Conservation (phyloP, 2,888 invertebrate genomes). For the Temnothorax rugatulus region DNA sequence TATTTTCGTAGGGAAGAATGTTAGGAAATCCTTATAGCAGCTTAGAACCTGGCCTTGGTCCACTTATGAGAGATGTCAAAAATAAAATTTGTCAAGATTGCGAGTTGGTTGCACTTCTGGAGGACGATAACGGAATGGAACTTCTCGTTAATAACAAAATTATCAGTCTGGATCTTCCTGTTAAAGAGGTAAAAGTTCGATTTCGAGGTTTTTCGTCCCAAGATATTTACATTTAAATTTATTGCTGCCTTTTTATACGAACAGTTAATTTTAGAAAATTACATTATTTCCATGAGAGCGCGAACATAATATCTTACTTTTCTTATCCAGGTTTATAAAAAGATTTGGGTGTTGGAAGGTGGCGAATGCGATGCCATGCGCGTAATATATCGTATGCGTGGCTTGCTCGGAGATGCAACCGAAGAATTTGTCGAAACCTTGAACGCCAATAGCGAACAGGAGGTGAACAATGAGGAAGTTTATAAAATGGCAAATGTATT, state of each 20-base stretch:
- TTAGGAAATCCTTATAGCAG: constrained; percentile 99
- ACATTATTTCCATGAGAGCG: background rate
- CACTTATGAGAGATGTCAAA: constrained; percentile 99
- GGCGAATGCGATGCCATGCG: constrained; percentile 98
- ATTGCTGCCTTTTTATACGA: background rate
- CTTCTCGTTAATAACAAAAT: constrained; percentile 99
- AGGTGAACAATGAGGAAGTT: constrained; percentile 97
- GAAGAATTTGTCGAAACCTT: constrained; percentile 99
- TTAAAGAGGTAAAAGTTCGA: constrained; percentile 92
- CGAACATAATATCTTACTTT: constrained; percentile 30
- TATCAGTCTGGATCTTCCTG: constrained; percentile 97
- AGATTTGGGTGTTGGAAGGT: constrained; percentile 94
- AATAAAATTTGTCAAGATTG: constrained; percentile 99
- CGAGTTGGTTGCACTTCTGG: constrained; percentile 98
- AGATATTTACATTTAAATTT: background rate
- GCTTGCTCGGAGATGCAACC: constrained; percentile 98
- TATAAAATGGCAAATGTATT: constrained; percentile 96
- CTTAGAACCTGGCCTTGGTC: constrained; percentile 97
- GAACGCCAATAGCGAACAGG: constrained; percentile 93
- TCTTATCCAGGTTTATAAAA: constrained; percentile 89
- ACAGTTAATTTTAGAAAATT: background rate
- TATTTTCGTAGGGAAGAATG: constrained; percentile 93
- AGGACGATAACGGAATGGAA: constrained; percentile 99
- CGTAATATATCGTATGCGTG: constrained; percentile 99
- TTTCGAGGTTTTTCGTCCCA: constrained; percentile 4